Evolutionary conservation across 2,888 invertebrate species (phyloP).

Genomic region (Himalopsyche anomala): DNA sequence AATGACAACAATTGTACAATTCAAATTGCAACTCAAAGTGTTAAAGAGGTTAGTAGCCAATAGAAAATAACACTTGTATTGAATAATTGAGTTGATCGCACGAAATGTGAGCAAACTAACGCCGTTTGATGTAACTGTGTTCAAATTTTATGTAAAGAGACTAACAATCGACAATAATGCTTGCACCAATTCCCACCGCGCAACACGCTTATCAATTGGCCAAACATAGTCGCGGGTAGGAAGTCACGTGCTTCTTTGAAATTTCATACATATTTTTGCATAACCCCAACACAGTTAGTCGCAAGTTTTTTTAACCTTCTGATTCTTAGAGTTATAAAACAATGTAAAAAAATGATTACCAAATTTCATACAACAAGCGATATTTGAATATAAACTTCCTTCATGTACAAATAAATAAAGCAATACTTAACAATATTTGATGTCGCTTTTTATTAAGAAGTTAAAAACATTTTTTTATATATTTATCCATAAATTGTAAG

Average conservation of each 20-base stretch:
- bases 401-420: too few species aligned
- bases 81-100: constrained; percentile 51
- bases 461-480: too few species aligned
- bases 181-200: constrained; percentile 29
- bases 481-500: too few species aligned
- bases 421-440: too few species aligned
- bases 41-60: constrained; percentile 6
- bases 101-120: constrained; percentile 52
- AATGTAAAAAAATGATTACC: not conserved
- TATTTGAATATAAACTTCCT: too few species aligned
- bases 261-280: constrained; percentile 19
- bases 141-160: constrained; percentile 47
- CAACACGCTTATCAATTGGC: constrained; percentile 1
- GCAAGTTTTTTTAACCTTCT: not conserved
- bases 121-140: constrained; percentile 27
- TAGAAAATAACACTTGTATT: constrained; percentile 41
- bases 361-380: not conserved
- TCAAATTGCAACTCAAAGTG: not conserved
- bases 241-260: constrained; percentile 11
- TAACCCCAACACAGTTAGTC: not conserved
- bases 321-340: not conserved
- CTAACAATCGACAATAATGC: constrained; percentile 48
- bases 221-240: constrained; percentile 15
- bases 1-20: too few species aligned
- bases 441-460: too few species aligned